Conservation (phyloP, 1,140 invertebrate species). For the Polypedilum pembai region DNA sequence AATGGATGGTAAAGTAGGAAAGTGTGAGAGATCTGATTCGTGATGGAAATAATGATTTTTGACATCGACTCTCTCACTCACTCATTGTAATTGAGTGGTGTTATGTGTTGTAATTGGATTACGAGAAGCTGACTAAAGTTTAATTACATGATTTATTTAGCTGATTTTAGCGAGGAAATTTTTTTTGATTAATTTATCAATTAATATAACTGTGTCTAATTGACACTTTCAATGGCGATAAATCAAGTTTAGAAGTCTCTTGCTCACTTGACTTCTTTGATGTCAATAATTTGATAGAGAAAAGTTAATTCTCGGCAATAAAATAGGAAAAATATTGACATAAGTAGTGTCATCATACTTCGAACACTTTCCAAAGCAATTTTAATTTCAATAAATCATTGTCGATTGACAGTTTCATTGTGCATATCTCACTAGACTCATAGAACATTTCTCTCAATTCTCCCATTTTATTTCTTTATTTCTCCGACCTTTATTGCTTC, state of each 20-base stretch:
- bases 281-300: background rate
- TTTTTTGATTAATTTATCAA: background rate
- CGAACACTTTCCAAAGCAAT: background rate
- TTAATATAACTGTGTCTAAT: background rate
- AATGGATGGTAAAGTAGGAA: background rate
- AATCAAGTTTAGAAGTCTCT: no score
- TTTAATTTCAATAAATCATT: conserved; percentile 15
- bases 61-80: background rate
- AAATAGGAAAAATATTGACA: background rate
- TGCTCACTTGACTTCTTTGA: background rate
- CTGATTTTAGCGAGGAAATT: background rate
- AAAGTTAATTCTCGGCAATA: background rate
- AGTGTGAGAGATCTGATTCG: background rate
- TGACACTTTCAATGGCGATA: background rate
- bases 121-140: background rate
- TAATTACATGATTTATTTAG: conserved; percentile 1
- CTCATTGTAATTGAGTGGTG: background rate
- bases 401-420: background rate
- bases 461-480: background rate
- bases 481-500: background rate
- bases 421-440: background rate
- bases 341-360: background rate
- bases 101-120: background rate
- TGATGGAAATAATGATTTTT: conserved; percentile 14
- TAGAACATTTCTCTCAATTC: background rate